Base-by-base conservation (phyloP, 2,888 invertebrate species). In the Tachina grossa region DNA sequence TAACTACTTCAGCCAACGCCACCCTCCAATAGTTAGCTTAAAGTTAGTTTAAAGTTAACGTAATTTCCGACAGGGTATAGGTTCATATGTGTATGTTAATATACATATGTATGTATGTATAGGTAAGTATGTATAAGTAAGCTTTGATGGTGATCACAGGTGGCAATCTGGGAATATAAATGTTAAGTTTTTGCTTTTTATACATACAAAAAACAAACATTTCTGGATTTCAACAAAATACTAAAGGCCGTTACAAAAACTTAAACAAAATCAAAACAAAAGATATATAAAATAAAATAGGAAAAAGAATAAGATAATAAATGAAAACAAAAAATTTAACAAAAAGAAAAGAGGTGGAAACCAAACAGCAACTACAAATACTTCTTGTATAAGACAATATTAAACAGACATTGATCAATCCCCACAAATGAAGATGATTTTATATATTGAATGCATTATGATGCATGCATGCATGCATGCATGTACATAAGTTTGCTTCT, bases 111-210 rank as follows among this genome's bases (percentile, higher is more conserved):
- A 31, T 2, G 31, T 31, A 31, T 3, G 31, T 31, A 31, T 4
- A 31, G 31, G 31, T 31, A 31, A 31, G 31, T 65, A n/a, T 43
- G 22, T 72, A 45, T 51, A 14, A 55, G 45, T 16, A 41, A 19
- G 61, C 49, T 59, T 68, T 81, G 80, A 77, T 76, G 69, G 63
- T 63, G 75, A 82, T 71, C 83, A 82, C 87, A 88, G 88, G 88
- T 88, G 88, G 88, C 87, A 88, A 87, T 87, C 87, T 88, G 87
- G 85, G 87, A 86, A 87, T 86, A 86, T 82, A 75, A 77, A 76
- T 66, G 75, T 74, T 74, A 16, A 61, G 14, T 51, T 75, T 61
- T 39, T 69, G 43, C 13, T 51, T 31, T 31, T 31, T 31, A 31
- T 31, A 31, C 5, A 6, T 31, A 31, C 6, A 6, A 31, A 31